Evolutionary conservation across 2,113 vertebrate genomes (phyloP).

Genomic region (Montifringilla adamsi): DNA sequence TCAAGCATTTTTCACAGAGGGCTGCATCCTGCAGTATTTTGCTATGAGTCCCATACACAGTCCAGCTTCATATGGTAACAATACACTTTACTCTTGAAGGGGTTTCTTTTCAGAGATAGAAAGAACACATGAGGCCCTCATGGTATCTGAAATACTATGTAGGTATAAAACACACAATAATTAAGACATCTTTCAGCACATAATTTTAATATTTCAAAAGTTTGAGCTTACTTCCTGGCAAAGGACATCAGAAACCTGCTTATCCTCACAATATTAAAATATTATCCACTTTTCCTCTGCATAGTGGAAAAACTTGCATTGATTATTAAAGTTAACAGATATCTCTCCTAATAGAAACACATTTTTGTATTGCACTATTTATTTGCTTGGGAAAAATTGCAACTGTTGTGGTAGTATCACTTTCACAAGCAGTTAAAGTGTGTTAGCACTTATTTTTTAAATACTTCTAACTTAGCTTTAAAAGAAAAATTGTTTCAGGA

Average conservation of each 20-base stretch:
- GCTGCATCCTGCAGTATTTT: accelerated
- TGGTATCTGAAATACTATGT: neutral
- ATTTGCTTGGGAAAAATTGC: neutral
- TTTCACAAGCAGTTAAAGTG: neutral
- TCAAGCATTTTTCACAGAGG: neutral
- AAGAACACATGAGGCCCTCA: neutral
- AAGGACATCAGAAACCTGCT: neutral
- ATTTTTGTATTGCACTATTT: neutral
- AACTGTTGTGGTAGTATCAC: neutral
- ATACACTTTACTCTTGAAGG: neutral
- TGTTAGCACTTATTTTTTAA: neutral
- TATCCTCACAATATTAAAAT: neutral
- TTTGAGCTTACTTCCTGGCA: neutral
- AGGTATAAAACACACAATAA: neutral
- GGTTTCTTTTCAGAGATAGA: neutral
- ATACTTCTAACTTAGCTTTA: neutral
- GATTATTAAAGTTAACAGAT: neutral
- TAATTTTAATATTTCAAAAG: neutral
- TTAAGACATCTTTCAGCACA: neutral
- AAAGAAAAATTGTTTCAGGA: neutral
- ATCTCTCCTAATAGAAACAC: neutral
- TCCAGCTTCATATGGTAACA: neutral
- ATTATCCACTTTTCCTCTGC: neutral
- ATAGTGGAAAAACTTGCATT: neutral
- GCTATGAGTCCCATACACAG: neutral